Evolutionary conservation across 2,113 vertebrate species (phyloP), one percentile per base, ranked within the genome.

Genomic region (Seriola rivoliana): DNA sequence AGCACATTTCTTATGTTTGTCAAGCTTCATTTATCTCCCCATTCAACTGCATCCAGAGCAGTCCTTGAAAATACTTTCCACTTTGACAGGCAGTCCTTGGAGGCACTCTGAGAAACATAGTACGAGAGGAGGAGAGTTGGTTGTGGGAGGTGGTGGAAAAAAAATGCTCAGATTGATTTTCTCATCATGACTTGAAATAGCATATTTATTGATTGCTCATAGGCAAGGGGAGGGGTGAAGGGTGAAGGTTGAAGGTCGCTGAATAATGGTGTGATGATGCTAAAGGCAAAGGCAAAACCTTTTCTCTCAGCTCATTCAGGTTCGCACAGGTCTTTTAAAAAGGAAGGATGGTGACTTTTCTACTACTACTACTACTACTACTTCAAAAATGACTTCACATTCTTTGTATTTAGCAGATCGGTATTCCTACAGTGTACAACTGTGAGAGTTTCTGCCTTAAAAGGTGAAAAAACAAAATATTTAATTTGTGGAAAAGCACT

Each of bases 121-220:
- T 5, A 2, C 16, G 32, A 58, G 75, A 57, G 65, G 23, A 69
- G 25, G 70, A 59, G 54, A 19, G 42, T 46, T 0, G 42, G 66
- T 23, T 10, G 52, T 38, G 29, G 25, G 1, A 76, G 78, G 63
- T 0, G 70, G 46, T 75, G 11, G 32, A 12, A 55, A 58, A 64
- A 63, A 72, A 73, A 68, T 46, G 36, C 71, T 19, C 32, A 46
- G 46, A 94, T 92, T 95, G 91, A 94, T 95, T 95, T 95, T 96
- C 62, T 90, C 89, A 92, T 91, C 81, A 91, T 59, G 23, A 59
- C 87, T 93, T 93, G 82, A 95, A 95, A 93, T 81, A 92, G 44
- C 38, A 92, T 94, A 95, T 95, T 93, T 94, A 95, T 94, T 92
- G 93, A 93, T 94, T 92, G 67, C 74, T 79, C 93, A 79, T 91